phyloP scores from a whole-genome alignment of 2,888 invertebrate species.

The Synergus gifuensis region DNA sequence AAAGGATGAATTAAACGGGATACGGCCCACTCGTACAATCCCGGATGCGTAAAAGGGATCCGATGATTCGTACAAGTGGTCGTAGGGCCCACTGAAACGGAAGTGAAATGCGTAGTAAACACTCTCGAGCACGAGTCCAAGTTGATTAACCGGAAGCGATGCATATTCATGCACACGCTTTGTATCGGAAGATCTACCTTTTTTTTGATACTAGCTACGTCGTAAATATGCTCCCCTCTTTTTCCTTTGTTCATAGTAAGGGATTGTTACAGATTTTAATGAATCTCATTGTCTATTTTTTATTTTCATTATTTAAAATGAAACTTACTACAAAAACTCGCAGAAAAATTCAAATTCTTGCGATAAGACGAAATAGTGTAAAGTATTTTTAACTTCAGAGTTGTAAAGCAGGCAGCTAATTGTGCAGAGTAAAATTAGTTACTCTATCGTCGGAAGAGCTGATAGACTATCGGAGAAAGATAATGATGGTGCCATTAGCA shows the following conservation, averaged over 20 bases:
- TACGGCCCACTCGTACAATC: neutral
- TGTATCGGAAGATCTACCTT: neutral
- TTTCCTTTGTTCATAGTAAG: neutral
- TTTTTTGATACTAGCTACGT: neutral
- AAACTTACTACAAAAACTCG: too few relatives aligned
- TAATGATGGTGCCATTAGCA: neutral
- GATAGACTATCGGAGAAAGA: constrained; percentile 5
- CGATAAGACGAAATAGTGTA: too few relatives aligned
- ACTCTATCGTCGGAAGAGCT: neutral
- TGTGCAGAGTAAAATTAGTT: neutral
- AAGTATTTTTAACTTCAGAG: neutral
- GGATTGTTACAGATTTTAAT: neutral
- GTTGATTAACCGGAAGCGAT: neutral
- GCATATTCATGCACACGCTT: constrained; percentile 8
- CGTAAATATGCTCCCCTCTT: neutral
- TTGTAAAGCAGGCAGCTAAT: neutral
- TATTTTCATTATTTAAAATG: too few relatives aligned
- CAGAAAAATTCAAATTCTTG: too few relatives aligned
- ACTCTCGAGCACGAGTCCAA: constrained; percentile 1
- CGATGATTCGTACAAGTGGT: neutral
- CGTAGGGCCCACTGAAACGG: neutral
- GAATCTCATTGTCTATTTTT: neutral
- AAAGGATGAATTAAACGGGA: neutral
- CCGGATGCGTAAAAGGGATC: neutral
- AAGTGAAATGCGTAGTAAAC: constrained; percentile 12